A percentile compares a stretch with the other conserved stretches of the same genome.
phyloP scores from a whole-genome alignment of 1,140 invertebrate species.

The Hermatobates lingyangjiaoensis region DNA sequence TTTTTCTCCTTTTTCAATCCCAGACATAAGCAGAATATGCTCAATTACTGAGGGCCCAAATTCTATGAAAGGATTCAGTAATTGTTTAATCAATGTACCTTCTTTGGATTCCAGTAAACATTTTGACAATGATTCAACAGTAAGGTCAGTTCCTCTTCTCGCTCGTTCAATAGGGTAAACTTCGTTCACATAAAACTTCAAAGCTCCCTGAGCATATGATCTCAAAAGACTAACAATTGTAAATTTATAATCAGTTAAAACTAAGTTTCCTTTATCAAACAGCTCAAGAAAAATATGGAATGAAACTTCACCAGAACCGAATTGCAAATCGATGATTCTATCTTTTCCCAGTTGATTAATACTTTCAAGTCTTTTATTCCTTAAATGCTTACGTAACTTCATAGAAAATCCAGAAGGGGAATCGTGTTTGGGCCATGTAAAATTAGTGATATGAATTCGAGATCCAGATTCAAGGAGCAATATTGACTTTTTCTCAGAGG shows the following conservation, averaged over 20 bases:
- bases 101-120: not conserved
- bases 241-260: constrained; percentile 81
- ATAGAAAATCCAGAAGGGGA: constrained; percentile 91
- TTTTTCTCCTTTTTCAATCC: constrained; percentile 18
- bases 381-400: constrained; percentile 95
- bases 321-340: constrained; percentile 79
- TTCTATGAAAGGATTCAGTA: constrained; percentile 30
- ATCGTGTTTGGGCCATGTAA: constrained; percentile 96
- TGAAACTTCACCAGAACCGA: constrained; percentile 82
- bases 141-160: not conserved
- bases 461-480: constrained; percentile 87
- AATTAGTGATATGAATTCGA: constrained; percentile 81
- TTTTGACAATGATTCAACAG: not conserved
- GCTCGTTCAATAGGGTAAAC: not conserved
- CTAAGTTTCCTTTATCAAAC: constrained; percentile 91
- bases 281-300: constrained; percentile 93
- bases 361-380: constrained; percentile 81
- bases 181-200: constrained; percentile 23
- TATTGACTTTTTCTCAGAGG: constrained; percentile 63
- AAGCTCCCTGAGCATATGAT: constrained; percentile 82
- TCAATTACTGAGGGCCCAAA: constrained; percentile 82
- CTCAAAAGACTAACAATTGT: constrained; percentile 84
- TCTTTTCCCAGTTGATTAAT: constrained; percentile 73
- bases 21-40: constrained; percentile 55
- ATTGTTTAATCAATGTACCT: not conserved